Conservation (phyloP, 37 sponge, comb jelly and placozoan species). For the Mnemiopsis leidyi region DNA sequence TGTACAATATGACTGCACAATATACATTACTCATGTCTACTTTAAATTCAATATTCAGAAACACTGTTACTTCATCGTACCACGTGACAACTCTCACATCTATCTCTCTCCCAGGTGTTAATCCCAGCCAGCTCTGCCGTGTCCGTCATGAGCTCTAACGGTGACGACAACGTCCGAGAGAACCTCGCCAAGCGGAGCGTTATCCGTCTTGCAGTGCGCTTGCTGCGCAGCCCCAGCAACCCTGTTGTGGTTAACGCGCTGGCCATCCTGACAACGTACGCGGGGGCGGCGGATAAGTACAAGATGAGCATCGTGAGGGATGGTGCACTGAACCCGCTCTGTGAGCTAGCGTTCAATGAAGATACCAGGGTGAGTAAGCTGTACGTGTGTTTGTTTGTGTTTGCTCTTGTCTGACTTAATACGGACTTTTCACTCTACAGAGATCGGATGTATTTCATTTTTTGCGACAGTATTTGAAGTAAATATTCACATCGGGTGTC, state of each 20-base stretch:
- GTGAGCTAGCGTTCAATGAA: slow-evolving; percentile 51
- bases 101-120: slow-evolving; percentile 5
- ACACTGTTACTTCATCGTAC: too few relatives aligned
- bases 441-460: too few relatives aligned
- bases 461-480: too few relatives aligned
- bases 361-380: slow-evolving; percentile 59
- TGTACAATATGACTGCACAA: too few relatives aligned
- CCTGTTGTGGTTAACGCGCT: slow-evolving; percentile 47
- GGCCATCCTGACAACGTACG: slow-evolving; percentile 26
- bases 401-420: too few relatives aligned
- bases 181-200: slow-evolving; percentile 33
- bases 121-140: slow-evolving; percentile 41
- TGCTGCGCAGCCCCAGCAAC: slow-evolving; percentile 53
- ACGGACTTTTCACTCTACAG: too few relatives aligned
- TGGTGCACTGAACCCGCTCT: slow-evolving; percentile 34
- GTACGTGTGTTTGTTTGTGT: too few relatives aligned
- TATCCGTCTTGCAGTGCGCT: background rate
- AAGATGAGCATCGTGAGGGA: slow-evolving; percentile 12
- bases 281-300: slow-evolving; percentile 23
- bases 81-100: too few relatives aligned
- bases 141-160: slow-evolving; percentile 6
- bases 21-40: too few relatives aligned
- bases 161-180: slow-evolving; percentile 32
- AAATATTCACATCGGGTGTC: too few relatives aligned
- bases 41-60: too few relatives aligned